These are phyloP conservation scores for Aplysina aerophoba DNA, from an alignment of 37 sponge, comb jelly and placozoan genomes.

Conservation along the genomic window DNA sequence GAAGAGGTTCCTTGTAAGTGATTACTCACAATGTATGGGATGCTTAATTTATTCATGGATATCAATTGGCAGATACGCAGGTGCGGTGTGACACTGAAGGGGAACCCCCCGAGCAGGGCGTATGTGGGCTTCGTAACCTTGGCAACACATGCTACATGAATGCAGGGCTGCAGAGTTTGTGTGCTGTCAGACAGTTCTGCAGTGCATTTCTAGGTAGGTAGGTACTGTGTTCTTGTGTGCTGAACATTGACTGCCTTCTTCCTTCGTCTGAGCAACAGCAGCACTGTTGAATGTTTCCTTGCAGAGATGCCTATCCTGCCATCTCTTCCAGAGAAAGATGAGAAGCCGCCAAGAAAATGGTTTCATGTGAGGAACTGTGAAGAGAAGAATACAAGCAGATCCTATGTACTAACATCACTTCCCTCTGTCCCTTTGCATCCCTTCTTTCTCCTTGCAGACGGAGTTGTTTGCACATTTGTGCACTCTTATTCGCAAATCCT, in stretches of 20 bases:
- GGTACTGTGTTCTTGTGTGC: too few relatives aligned
- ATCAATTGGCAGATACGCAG: too few relatives aligned
- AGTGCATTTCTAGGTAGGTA: slow-evolving; percentile 12
- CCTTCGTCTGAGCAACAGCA: too few relatives aligned
- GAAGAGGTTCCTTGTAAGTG: too few relatives aligned
- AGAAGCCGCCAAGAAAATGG: slow-evolving; percentile 13
- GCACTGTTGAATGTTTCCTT: too few relatives aligned
- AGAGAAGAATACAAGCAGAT: neutral
- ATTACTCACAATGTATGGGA: too few relatives aligned
- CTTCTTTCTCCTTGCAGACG: slow-evolving; percentile 23
- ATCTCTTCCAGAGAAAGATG: neutral
- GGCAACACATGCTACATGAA: slow-evolving; percentile 63
- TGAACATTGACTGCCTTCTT: too few relatives aligned
- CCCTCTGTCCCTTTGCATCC: neutral
- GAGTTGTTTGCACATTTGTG: slow-evolving; percentile 39
- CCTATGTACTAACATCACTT: neutral
- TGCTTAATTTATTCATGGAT: too few relatives aligned
- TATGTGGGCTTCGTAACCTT: slow-evolving; percentile 52
- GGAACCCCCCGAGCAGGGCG: slow-evolving; percentile 6
- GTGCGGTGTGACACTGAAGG: slow-evolving; percentile 9
- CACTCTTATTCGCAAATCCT: slow-evolving; percentile 59
- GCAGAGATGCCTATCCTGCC: slow-evolving; percentile 5
- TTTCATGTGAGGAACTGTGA: neutral
- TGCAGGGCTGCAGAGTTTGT: slow-evolving; percentile 38
- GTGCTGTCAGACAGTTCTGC: neutral